Evolutionary conservation across 2,888 invertebrate species (phyloP).

Genomic region (Hirtodrosophila alboralis): DNA sequence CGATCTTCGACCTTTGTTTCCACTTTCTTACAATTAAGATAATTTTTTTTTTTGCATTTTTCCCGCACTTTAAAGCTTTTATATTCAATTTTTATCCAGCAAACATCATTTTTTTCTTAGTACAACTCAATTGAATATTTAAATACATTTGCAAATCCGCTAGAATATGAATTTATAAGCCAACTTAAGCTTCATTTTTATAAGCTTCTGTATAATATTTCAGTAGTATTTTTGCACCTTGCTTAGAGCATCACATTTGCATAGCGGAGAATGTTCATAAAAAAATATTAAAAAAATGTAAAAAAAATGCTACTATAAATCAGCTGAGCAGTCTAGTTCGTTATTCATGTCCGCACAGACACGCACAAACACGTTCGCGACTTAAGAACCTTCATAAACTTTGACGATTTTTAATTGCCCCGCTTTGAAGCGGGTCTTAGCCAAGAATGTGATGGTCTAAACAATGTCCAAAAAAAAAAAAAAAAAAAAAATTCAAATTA

Average conservation of each 20-base stretch:
- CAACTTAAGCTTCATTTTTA: slow-evolving; percentile 24
- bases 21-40: too few relatives aligned
- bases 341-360: slow-evolving; percentile 41
- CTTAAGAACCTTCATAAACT: slow-evolving; percentile 35
- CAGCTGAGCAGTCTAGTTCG: slow-evolving; percentile 25
- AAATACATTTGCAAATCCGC: slow-evolving; percentile 7
- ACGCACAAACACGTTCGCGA: slow-evolving; percentile 15
- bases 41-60: too few relatives aligned
- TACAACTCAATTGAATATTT: slow-evolving; percentile 8
- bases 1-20: too few relatives aligned
- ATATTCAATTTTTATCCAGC: not conserved
- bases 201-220: slow-evolving; percentile 10
- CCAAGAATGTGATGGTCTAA: slow-evolving; percentile 35
- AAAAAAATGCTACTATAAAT: slow-evolving; percentile 43
- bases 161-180: slow-evolving; percentile 24
- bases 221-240: slow-evolving; percentile 17
- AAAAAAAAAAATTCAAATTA: slow-evolving; percentile 42
- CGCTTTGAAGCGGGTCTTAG: slow-evolving; percentile 33
- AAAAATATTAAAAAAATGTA: too few relatives aligned
- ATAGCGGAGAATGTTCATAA: slow-evolving; percentile 12
- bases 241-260: slow-evolving; percentile 14
- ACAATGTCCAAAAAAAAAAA: slow-evolving; percentile 37
- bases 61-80: not conserved
- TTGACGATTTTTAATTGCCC: slow-evolving; percentile 71
- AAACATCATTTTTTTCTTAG: too few relatives aligned